These are phyloP conservation scores for Eciton burchellii DNA, from an alignment of 1,140 invertebrate genomes.

Conservation along the genomic window DNA sequence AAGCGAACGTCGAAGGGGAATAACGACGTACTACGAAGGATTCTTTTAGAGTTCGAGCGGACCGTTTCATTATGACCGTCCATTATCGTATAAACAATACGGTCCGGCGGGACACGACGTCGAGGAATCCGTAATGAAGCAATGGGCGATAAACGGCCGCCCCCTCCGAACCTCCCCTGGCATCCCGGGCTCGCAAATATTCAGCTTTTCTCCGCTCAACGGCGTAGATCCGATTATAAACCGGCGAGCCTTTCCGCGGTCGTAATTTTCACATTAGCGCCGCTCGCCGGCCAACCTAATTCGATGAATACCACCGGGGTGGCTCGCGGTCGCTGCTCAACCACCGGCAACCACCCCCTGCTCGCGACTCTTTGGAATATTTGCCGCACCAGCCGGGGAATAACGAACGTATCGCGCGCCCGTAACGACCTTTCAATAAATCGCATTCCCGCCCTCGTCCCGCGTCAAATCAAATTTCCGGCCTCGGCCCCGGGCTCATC, in stretches of 20 bases:
- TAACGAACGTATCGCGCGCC: slow-evolving; percentile 48
- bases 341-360: slow-evolving; percentile 16
- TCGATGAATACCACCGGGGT: slow-evolving; percentile 50
- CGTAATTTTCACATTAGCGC: slow-evolving; percentile 68
- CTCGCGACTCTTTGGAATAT: slow-evolving; percentile 60
- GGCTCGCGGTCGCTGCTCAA: slow-evolving; percentile 26
- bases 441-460: slow-evolving; percentile 55
- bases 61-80: slow-evolving; percentile 49
- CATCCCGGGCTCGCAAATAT: slow-evolving; percentile 56
- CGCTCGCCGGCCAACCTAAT: slow-evolving; percentile 64
- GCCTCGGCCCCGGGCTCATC: slow-evolving; percentile 1
- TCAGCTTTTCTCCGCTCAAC: slow-evolving; percentile 42
- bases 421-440: slow-evolving; percentile 67
- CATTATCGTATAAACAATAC: slow-evolving; percentile 51
- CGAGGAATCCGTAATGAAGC: slow-evolving; percentile 53
- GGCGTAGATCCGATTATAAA: slow-evolving; percentile 65
- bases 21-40: not conserved
- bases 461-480: slow-evolving; percentile 65
- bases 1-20: too few relatives aligned
- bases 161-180: slow-evolving; percentile 10
- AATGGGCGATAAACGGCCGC: slow-evolving; percentile 58
- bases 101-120: slow-evolving; percentile 4
- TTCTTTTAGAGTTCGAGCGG: slow-evolving; percentile 26
- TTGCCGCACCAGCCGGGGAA: slow-evolving; percentile 31
- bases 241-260: slow-evolving; percentile 60